phyloP scores from a whole-genome alignment of 2,797 vertebrate species.

The Tokudaia tokunoshimensis region DNA sequence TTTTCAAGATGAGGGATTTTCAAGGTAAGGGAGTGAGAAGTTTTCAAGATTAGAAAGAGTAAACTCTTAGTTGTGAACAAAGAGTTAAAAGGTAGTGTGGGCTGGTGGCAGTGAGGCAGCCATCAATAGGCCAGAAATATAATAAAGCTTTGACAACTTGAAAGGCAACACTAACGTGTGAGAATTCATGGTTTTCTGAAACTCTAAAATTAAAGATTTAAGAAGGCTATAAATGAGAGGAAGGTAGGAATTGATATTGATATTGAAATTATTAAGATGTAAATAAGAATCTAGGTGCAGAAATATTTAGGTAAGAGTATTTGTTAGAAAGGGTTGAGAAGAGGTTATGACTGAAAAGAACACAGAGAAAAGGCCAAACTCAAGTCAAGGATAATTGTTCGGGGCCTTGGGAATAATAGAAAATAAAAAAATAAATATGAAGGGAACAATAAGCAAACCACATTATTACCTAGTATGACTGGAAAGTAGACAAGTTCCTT shows the following conservation, averaged over 20 bases:
- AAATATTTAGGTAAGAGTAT: background rate
- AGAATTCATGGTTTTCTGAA: constrained; percentile 51
- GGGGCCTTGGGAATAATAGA: background rate
- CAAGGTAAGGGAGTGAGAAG: background rate
- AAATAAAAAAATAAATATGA: background rate
- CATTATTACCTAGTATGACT: background rate
- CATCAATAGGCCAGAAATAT: constrained; percentile 24
- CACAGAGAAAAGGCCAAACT: background rate
- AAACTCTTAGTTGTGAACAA: background rate
- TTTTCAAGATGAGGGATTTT: constrained; percentile 40
- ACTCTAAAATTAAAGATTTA: constrained; percentile 70
- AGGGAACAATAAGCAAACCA: constrained; percentile 1
- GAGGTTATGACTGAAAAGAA: background rate
- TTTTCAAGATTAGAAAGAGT: constrained; percentile 22
- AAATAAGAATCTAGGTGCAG: constrained; percentile 33
- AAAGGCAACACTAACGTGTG: background rate
- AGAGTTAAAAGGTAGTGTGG: constrained; percentile 23
- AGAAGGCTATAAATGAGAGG: constrained; percentile 33
- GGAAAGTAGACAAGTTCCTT: background rate
- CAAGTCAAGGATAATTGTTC: constrained; percentile 2
- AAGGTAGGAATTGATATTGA: constrained; percentile 25
- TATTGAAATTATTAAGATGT: constrained; percentile 64
- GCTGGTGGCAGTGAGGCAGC: background rate
- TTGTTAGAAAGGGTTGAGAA: background rate
- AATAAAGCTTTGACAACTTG: constrained; percentile 57